phyloP scores from a whole-genome alignment of 2,797 vertebrate genomes.

The Xenops minutus region DNA sequence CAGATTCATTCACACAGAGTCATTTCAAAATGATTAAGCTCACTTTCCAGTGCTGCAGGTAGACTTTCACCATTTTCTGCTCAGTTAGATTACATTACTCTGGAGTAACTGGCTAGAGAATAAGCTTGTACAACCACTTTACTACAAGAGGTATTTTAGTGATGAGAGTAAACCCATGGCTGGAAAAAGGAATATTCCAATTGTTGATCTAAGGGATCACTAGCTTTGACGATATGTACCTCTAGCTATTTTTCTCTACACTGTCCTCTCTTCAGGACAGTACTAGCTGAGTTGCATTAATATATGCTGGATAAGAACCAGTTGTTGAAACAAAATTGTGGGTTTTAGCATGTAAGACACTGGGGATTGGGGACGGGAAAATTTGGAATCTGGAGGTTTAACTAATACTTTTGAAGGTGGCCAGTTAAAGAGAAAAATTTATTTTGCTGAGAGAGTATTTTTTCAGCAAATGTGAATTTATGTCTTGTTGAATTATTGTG shows the following conservation, averaged over 20 bases:
- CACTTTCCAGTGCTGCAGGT: background rate
- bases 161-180: background rate
- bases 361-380: background rate
- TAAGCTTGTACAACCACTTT: background rate
- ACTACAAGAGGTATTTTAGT: background rate
- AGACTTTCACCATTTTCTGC: slow-evolving; percentile 37
- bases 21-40: slow-evolving; percentile 17
- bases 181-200: background rate
- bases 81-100: slow-evolving; percentile 18
- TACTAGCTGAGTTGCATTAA: background rate
- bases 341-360: background rate
- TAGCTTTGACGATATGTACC: background rate
- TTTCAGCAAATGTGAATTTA: background rate
- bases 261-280: background rate
- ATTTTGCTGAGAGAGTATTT: background rate
- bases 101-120: background rate
- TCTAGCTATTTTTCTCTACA: background rate
- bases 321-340: background rate
- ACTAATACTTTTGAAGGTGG: background rate
- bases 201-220: background rate
- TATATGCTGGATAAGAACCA: background rate
- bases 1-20: background rate
- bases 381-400: background rate
- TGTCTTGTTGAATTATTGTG: background rate
- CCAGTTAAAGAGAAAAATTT: background rate